These are phyloP conservation scores for Turdus rufiventris DNA, from an alignment of 2,113 vertebrate species.

Conservation along the genomic window DNA sequence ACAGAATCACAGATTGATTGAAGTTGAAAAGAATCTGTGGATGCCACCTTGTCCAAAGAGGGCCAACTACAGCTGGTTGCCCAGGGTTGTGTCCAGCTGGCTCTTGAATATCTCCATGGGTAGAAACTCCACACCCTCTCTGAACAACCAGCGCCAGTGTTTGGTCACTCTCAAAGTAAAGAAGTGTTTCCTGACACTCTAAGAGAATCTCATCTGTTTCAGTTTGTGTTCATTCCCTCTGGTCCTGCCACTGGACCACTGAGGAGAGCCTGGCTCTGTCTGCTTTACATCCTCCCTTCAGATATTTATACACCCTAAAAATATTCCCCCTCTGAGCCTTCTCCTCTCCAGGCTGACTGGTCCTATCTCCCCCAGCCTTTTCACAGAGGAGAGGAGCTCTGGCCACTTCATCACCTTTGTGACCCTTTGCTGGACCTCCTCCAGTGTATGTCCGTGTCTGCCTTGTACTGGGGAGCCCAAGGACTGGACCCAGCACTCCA, in stretches of 20 bases:
- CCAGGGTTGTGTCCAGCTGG: not conserved
- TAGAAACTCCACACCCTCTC: not conserved
- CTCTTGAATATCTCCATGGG: not conserved
- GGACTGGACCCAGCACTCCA: not conserved
- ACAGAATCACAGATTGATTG: not conserved
- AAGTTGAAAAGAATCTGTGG: not conserved
- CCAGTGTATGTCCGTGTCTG: not conserved
- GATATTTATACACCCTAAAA: not conserved
- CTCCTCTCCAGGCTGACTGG: not conserved
- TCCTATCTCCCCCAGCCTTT: not conserved
- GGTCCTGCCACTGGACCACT: not conserved
- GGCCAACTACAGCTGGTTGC: not conserved
- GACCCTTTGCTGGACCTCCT: not conserved
- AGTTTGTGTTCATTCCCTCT: not conserved
- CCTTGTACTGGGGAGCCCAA: not conserved
- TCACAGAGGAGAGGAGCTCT: not conserved
- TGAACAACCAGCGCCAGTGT: not conserved
- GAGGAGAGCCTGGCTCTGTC: not conserved
- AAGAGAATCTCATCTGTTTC: not conserved
- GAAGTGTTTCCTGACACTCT: not conserved
- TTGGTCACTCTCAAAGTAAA: not conserved
- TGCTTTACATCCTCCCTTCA: not conserved
- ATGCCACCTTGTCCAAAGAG: not conserved
- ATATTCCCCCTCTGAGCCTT: not conserved
- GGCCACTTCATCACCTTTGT: not conserved